A percentile compares a stretch with the other conserved stretches of the same genome.
Evolutionary conservation across 2,888 invertebrate genomes (phyloP).

Genomic region (Drosophila eohydei): DNA sequence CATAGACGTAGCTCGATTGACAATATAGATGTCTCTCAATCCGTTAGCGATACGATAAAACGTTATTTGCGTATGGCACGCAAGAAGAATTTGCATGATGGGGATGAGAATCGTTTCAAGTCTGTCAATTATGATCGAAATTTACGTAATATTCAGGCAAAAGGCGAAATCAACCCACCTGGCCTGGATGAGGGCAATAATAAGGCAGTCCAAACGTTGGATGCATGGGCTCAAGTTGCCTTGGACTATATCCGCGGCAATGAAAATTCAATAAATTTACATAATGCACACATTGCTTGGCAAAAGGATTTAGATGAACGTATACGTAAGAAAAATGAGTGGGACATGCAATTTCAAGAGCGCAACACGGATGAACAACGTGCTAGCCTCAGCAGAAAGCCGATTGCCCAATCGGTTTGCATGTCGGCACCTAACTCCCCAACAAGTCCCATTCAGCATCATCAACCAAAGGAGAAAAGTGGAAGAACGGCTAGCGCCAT

Average conservation of each 20-base stretch:
- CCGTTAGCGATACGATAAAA: slow-evolving; percentile 94
- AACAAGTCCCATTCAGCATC: slow-evolving; percentile 28
- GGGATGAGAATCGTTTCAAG: slow-evolving; percentile 91
- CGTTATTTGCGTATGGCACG: slow-evolving; percentile 94
- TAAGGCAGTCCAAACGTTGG: slow-evolving; percentile 92
- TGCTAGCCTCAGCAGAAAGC: not conserved
- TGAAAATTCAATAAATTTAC: slow-evolving; percentile 64
- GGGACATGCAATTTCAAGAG: slow-evolving; percentile 53
- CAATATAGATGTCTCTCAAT: slow-evolving; percentile 93
- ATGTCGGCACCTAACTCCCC: slow-evolving; percentile 77
- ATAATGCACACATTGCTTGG: slow-evolving; percentile 80
- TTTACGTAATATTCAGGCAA: slow-evolving; percentile 92
- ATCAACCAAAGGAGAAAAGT: slow-evolving; percentile 26
- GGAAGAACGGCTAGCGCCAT: slow-evolving; percentile 79
- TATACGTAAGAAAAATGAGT: slow-evolving; percentile 69
- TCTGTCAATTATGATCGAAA: slow-evolving; percentile 95
- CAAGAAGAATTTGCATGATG: slow-evolving; percentile 91
- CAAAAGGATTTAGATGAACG: slow-evolving; percentile 72
- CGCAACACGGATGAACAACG: not conserved
- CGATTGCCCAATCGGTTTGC: slow-evolving; percentile 26
- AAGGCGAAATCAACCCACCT: slow-evolving; percentile 90
- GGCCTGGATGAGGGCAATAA: slow-evolving; percentile 91
- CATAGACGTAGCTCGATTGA: slow-evolving; percentile 92
- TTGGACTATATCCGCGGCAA: slow-evolving; percentile 86
- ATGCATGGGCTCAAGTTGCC: slow-evolving; percentile 89